These are phyloP conservation scores for Sylvilagus floridanus DNA, from an alignment of 2,797 vertebrate species.

Conservation along the genomic window DNA sequence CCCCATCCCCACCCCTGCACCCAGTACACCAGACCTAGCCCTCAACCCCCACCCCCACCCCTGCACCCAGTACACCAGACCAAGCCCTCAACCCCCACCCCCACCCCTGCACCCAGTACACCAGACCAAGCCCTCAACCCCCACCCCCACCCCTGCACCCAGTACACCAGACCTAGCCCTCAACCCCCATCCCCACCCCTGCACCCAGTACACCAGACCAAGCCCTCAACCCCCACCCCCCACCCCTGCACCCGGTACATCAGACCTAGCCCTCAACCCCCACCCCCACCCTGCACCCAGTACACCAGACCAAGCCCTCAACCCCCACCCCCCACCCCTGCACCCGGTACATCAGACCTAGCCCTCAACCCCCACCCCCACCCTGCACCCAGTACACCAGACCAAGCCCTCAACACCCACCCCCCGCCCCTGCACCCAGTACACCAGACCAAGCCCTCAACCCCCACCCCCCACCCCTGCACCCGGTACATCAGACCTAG, in stretches of 20 bases:
- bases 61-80: not conserved
- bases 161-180: not conserved
- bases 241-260: not conserved
- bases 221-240: not conserved
- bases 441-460: not conserved
- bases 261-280: not conserved
- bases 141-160: not conserved
- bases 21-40: not conserved
- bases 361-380: not conserved
- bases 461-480: too few relatives aligned
- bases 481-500: not conserved
- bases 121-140: not conserved
- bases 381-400: not conserved
- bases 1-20: not conserved
- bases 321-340: too few relatives aligned
- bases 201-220: not conserved
- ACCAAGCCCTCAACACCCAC: not conserved
- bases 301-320: not conserved
- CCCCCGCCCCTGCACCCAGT: not conserved
- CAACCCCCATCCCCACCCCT: not conserved
- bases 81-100: not conserved
- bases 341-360: not conserved
- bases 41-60: not conserved
- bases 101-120: not conserved
- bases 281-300: not conserved